phyloP scores from a whole-genome alignment of 2,888 invertebrate species.

The Thelaira solivaga region DNA sequence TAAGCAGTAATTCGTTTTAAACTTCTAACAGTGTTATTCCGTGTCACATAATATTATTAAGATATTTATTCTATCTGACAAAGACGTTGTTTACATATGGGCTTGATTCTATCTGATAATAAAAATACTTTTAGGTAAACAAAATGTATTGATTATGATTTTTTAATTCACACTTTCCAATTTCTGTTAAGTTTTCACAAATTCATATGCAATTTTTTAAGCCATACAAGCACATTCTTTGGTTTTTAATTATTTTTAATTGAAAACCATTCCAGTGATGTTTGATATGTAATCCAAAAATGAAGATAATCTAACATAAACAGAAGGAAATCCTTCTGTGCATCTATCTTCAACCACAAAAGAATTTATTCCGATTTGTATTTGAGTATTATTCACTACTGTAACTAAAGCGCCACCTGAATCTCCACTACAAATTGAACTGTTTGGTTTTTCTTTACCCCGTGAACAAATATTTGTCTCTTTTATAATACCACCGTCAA shows the following conservation, averaged over 20 bases:
- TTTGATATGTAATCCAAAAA: conserved; percentile 68
- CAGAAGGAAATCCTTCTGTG: conserved; percentile 71
- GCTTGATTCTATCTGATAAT: too few relatives aligned
- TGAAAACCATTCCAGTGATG: conserved; percentile 62
- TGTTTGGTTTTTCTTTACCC: conserved; percentile 67
- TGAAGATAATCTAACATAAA: conserved; percentile 71
- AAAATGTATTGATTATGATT: too few relatives aligned
- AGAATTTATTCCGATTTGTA: conserved; percentile 75
- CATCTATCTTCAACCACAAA: conserved; percentile 73
- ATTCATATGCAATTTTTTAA: too few relatives aligned
- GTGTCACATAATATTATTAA: too few relatives aligned
- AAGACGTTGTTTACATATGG: too few relatives aligned
- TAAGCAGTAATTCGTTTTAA: too few relatives aligned
- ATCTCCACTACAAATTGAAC: conserved; percentile 75
- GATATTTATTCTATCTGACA: too few relatives aligned
- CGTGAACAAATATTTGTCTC: conserved; percentile 70
- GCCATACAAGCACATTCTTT: too few relatives aligned
- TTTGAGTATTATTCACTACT: conserved; percentile 58
- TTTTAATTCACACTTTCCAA: too few relatives aligned
- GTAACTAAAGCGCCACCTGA: conserved; percentile 73
- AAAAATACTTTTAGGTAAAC: too few relatives aligned
- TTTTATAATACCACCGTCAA: conserved; percentile 65
- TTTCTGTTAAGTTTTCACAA: neutral
- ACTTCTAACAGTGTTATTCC: too few relatives aligned
- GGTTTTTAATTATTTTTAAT: conserved; percentile 23